Percentiles rank a stretch among this genome's conserved stretches.
Evolutionary conservation across 2,797 vertebrate species (phyloP).

Genomic region (Peromyscus nudipes): DNA sequence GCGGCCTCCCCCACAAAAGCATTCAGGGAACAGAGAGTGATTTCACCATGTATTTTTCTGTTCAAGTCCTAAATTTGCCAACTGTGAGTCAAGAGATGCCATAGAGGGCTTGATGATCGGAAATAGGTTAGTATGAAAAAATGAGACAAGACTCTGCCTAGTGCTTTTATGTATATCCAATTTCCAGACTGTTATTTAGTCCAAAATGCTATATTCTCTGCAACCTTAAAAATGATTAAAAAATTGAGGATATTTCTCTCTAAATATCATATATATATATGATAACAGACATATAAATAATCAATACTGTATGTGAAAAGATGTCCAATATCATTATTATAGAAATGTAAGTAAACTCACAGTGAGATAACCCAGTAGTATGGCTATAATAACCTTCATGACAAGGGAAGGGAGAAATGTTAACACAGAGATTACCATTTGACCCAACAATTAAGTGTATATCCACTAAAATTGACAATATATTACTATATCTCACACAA

Average conservation of each 20-base stretch:
- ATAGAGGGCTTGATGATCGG: background rate
- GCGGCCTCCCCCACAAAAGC: background rate
- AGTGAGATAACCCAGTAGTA: background rate
- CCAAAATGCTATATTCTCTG: background rate
- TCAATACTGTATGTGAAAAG: background rate
- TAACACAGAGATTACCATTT: background rate
- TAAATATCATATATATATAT: too few relatives aligned
- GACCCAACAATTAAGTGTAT: background rate
- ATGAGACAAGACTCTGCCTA: background rate
- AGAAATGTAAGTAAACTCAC: background rate
- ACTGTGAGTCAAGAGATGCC: background rate
- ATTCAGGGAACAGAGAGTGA: background rate
- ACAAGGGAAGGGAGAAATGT: background rate
- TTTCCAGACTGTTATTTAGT: background rate
- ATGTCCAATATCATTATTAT: background rate
- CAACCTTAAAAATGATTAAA: slow-evolving; percentile 1
- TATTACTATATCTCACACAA: background rate
- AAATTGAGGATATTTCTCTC: background rate
- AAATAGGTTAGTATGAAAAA: background rate
- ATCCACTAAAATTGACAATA: background rate
- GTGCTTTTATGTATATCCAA: background rate
- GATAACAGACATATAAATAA: background rate
- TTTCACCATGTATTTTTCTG: background rate
- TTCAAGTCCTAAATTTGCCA: background rate
- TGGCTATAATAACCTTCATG: background rate